phyloP scores from a whole-genome alignment of 2,888 invertebrate species.

The Caenorhabditis zanzibari region DNA sequence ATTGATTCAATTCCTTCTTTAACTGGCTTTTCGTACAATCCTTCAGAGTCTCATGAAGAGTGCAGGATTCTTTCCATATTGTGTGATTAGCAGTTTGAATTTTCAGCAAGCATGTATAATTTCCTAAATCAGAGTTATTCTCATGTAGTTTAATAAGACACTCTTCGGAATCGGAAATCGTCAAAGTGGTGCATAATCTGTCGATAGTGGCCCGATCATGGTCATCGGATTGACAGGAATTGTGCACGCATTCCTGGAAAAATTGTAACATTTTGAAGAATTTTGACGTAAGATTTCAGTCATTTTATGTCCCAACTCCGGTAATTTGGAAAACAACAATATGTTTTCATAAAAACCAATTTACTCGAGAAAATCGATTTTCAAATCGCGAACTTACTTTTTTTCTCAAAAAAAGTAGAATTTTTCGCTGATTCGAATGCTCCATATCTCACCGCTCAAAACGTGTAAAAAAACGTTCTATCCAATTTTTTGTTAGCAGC shows the following conservation, averaged over 20 bases:
- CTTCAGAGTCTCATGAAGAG: neutral
- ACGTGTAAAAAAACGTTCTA: no score
- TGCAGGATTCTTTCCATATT: neutral
- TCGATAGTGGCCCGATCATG: neutral
- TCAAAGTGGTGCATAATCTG: neutral
- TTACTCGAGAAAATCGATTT: no score
- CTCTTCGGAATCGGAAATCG: neutral
- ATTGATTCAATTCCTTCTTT: neutral
- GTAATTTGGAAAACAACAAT: no score
- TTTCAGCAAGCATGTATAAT: neutral
- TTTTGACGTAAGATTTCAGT: no score
- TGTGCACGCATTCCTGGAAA: conserved; percentile 1
- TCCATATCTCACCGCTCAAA: no score
- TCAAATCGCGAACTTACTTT: no score
- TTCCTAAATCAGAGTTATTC: neutral
- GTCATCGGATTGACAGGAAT: conserved; percentile 7
- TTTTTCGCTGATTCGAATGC: no score
- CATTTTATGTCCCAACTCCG: no score
- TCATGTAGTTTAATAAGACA: neutral
- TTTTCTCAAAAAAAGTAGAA: no score
- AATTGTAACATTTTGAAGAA: neutral
- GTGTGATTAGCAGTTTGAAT: neutral
- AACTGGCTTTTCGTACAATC: neutral
- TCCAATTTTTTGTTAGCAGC: no score
- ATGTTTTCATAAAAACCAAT: no score